These are phyloP conservation scores for Chascanopsetta lugubris DNA, from an alignment of 2,113 vertebrate genomes.

Conservation along the genomic window DNA sequence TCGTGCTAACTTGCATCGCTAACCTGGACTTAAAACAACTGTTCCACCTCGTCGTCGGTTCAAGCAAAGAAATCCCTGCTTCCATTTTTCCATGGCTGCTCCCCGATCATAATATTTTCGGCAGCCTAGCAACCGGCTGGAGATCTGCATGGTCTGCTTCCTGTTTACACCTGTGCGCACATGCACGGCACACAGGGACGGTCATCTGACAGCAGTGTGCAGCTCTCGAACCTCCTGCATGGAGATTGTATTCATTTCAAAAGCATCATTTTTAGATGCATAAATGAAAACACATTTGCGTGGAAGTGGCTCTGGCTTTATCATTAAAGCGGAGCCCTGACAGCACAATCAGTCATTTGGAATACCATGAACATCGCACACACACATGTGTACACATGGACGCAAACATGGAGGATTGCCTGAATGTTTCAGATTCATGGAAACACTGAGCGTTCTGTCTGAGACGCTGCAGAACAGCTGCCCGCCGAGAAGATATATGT, in stretches of 20 bases:
- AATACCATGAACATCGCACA: conserved; percentile 25
- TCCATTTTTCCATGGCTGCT: background rate
- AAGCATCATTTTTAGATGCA: background rate
- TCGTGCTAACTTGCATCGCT: background rate
- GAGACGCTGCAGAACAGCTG: conserved; percentile 53
- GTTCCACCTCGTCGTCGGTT: background rate
- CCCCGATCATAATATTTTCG: no score
- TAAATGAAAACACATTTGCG: background rate
- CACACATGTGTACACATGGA: conserved; percentile 7
- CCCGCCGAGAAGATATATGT: conserved; percentile 48
- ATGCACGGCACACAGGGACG: no score
- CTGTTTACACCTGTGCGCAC: no score
- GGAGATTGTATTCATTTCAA: no score
- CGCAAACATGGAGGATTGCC: conserved; percentile 36
- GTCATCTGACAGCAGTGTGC: no score
- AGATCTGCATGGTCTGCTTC: no score
- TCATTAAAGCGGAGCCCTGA: conserved; percentile 6
- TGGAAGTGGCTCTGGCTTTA: background rate
- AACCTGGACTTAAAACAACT: background rate
- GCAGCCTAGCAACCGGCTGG: no score
- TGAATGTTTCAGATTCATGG: conserved; percentile 42
- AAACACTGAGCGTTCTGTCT: conserved; percentile 28
- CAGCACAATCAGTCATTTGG: conserved; percentile 14
- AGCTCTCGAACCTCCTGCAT: no score
- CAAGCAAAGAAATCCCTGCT: background rate